These are phyloP conservation scores for Drosophila mulleri DNA, from an alignment of 2,888 invertebrate species.

Conservation along the genomic window DNA sequence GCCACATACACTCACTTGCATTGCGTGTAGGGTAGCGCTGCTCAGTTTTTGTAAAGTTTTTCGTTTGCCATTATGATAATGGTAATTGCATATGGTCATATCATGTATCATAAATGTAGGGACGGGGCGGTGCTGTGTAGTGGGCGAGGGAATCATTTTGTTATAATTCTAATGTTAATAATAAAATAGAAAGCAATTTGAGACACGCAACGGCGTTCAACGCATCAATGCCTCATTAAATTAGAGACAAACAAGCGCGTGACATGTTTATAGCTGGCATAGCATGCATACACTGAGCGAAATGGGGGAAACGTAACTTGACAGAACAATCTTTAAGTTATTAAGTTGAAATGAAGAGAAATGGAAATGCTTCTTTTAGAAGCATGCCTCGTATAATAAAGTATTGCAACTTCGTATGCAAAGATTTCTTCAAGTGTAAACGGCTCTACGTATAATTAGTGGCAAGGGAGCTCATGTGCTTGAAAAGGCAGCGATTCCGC, in stretches of 20 bases:
- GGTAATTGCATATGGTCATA: slow-evolving; percentile 31
- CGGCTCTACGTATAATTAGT: slow-evolving; percentile 2
- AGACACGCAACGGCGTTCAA: slow-evolving; percentile 64
- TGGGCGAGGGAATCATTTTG: slow-evolving; percentile 25
- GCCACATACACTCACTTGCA: too few species aligned
- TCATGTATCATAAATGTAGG: slow-evolving; percentile 1
- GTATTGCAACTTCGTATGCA: background rate
- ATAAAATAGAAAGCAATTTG: slow-evolving; percentile 74
- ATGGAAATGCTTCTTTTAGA: too few species aligned
- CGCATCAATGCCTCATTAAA: slow-evolving; percentile 72
- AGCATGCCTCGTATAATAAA: too few species aligned
- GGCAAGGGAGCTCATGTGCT: slow-evolving; percentile 4
- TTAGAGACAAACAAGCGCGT: slow-evolving; percentile 58
- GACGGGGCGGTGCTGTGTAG: background rate
- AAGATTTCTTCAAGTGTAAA: slow-evolving; percentile 5
- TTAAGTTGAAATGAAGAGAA: too few species aligned
- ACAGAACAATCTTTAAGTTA: background rate
- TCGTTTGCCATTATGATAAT: slow-evolving; percentile 27
- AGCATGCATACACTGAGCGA: slow-evolving; percentile 1
- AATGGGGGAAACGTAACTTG: background rate
- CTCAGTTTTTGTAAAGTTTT: slow-evolving; percentile 13
- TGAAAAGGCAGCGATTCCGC: slow-evolving; percentile 16
- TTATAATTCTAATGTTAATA: slow-evolving; percentile 51
- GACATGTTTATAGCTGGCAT: slow-evolving; percentile 38
- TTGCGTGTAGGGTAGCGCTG: background rate